These are phyloP conservation scores for Onchidella celtica DNA, from an alignment of 2,888 invertebrate species.

Conservation along the genomic window DNA sequence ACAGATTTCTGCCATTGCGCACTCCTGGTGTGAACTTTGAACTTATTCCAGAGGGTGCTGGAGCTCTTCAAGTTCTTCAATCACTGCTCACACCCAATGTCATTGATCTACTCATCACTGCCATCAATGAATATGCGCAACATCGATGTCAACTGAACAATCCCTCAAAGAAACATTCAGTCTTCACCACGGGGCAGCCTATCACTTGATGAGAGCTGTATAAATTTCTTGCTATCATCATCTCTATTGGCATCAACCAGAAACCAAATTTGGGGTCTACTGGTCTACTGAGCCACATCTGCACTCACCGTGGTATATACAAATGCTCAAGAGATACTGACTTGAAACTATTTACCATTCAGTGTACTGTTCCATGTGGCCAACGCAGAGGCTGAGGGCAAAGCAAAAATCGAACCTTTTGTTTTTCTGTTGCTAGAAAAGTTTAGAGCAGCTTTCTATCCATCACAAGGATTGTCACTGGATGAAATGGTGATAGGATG, in stretches of 20 bases:
- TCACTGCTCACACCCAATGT: not conserved
- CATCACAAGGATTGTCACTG: not conserved
- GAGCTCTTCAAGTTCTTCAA: not conserved
- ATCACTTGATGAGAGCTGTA: not conserved
- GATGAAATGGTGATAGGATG: conserved; percentile 28
- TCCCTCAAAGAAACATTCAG: not conserved
- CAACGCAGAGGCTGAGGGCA: not conserved
- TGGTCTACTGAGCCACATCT: not conserved
- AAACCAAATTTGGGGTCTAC: not conserved
- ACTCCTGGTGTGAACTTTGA: not conserved
- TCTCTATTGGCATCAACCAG: not conserved
- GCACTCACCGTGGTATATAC: not conserved
- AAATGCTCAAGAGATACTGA: not conserved
- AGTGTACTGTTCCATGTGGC: not conserved
- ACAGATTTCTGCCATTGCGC: no score
- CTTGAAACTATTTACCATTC: not conserved
- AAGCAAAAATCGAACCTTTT: not conserved
- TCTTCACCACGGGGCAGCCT: not conserved
- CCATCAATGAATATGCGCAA: not conserved
- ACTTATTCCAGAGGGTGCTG: not conserved
- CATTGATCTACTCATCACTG: not conserved
- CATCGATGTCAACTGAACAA: not conserved
- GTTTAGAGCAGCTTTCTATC: conserved; percentile 11
- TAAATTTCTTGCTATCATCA: not conserved
- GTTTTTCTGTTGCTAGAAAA: not conserved